Evolutionary conservation across 2,113 vertebrate genomes (phyloP).

Genomic region (Sylvia atricapilla): DNA sequence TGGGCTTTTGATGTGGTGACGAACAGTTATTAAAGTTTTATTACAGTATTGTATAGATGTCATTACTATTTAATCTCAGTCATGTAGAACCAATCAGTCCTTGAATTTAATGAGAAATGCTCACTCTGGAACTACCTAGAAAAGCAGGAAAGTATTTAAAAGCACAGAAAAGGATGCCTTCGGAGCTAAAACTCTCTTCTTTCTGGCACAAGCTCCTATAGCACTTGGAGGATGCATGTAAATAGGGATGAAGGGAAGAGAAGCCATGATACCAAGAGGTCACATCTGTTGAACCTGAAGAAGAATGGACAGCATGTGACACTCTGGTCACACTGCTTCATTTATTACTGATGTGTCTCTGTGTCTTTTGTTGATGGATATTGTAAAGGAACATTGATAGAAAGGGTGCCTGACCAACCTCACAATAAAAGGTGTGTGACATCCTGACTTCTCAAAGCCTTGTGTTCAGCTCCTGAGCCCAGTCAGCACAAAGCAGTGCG

Average conservation of each 20-base stretch:
- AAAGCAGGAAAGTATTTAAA: background rate
- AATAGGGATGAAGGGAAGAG: background rate
- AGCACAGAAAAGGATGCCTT: background rate
- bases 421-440: background rate
- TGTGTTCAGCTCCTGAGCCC: background rate
- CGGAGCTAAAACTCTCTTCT: background rate
- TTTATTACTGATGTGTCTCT: fast-evolving
- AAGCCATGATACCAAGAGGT: background rate
- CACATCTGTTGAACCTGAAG: background rate
- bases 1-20: background rate
- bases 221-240: fast-evolving
- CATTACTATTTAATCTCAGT: background rate
- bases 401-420: background rate
- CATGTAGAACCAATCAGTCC: background rate
- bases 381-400: background rate
- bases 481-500: background rate
- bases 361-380: background rate
- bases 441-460: background rate
- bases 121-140: background rate
- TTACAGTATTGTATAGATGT: background rate
- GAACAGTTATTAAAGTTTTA: background rate
- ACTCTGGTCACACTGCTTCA: background rate
- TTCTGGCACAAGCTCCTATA: background rate
- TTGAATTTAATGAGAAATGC: background rate
- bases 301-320: background rate